A percentile compares a stretch with the other conserved stretches of the same genome.
Conservation (phyloP, 1,140 invertebrate species). For the Macrobrachium rosenbergii region DNA sequence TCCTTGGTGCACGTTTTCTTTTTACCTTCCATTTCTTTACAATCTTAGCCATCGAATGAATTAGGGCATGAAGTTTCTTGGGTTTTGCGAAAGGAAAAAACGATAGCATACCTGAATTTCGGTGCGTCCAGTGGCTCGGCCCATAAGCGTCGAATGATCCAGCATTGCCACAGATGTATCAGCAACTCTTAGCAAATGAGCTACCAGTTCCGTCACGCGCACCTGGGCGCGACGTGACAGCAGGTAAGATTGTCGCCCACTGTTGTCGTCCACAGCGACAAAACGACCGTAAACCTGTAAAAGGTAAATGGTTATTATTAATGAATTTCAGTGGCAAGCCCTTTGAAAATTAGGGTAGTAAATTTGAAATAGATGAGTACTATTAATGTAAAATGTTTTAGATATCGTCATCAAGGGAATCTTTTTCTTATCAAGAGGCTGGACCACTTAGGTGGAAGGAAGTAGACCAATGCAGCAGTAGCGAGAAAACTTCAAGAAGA, state of each 20-base stretch:
- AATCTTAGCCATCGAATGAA: too few species aligned
- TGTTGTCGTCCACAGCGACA: constrained; percentile 90
- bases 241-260: constrained; percentile 89
- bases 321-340: neutral
- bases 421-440: too few species aligned
- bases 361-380: too few species aligned
- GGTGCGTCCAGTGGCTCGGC: constrained; percentile 87
- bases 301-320: neutral
- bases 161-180: constrained; percentile 89
- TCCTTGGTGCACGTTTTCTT: too few species aligned
- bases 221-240: constrained; percentile 89
- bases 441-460: too few species aligned
- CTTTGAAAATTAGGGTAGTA: too few species aligned
- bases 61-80: too few species aligned
- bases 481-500: neutral
- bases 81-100: too few species aligned
- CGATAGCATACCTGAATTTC: constrained; percentile 85
- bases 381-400: too few species aligned
- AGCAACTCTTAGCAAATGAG: constrained; percentile 84
- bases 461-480: too few species aligned
- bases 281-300: constrained; percentile 84
- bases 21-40: neutral
- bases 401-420: too few species aligned
- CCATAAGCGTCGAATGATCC: constrained; percentile 81
- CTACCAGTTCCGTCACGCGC: constrained; percentile 91